These are phyloP conservation scores for Trypoxylus dichotomus DNA, from an alignment of 1,140 invertebrate genomes.

Conservation along the genomic window DNA sequence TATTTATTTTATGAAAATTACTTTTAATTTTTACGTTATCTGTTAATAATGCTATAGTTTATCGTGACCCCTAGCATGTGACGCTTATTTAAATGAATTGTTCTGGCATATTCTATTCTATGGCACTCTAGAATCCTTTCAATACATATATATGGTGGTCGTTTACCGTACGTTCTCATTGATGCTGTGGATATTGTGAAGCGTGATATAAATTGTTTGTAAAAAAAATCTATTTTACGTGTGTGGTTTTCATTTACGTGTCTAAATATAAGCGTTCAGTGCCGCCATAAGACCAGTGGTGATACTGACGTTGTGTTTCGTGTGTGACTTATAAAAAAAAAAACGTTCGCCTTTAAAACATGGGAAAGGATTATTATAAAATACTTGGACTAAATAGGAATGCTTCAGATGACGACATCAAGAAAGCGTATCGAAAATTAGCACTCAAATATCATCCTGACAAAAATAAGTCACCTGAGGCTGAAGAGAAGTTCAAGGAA, in stretches of 20 bases:
- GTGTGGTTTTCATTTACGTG: constrained; percentile 1
- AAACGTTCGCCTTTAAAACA: constrained; percentile 53
- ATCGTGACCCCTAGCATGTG: background rate
- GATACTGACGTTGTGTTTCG: background rate
- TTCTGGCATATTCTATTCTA: constrained; percentile 25
- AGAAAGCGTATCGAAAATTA: constrained; percentile 96
- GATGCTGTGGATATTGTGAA: background rate
- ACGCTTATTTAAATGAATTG: background rate
- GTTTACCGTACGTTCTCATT: constrained; percentile 4
- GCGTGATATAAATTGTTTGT: background rate
- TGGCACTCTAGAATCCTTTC: background rate
- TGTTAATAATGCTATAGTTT: background rate
- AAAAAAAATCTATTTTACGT: background rate
- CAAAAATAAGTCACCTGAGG: constrained; percentile 93
- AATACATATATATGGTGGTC: constrained; percentile 22
- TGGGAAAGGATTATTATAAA: constrained; percentile 99
- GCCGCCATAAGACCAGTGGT: background rate
- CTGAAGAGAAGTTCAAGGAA: constrained; percentile 98
- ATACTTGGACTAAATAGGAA: constrained; percentile 85
- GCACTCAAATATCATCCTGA: constrained; percentile 99
- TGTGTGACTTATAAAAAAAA: background rate
- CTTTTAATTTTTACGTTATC: background rate
- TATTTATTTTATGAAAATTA: too few species aligned
- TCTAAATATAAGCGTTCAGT: background rate
- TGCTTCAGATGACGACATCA: constrained; percentile 95